A percentile compares a stretch with the other conserved stretches of the same genome.
Conservation (phyloP, 2,888 invertebrate species). For the Meloe dianella region DNA sequence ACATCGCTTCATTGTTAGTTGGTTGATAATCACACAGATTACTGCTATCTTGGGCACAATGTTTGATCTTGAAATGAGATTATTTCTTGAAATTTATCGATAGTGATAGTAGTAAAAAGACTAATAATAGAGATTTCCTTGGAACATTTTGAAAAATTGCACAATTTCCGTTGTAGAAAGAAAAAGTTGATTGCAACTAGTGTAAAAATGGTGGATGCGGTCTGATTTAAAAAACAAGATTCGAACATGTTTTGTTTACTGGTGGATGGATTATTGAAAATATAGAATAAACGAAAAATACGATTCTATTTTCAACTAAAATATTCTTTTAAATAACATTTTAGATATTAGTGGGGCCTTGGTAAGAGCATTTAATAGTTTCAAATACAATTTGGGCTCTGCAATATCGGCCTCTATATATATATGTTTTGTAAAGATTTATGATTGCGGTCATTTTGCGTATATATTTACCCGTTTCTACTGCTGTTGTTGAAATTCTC, state of each 20-base stretch:
- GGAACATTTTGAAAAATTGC: not conserved
- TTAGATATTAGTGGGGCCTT: constrained; percentile 18
- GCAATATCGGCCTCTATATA: constrained; percentile 42
- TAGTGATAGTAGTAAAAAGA: not conserved
- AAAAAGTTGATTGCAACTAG: not conserved
- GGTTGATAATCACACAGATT: not conserved
- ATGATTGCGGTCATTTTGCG: constrained; percentile 46
- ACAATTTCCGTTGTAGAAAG: not conserved
- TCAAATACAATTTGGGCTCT: constrained; percentile 38
- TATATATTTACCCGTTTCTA: constrained; percentile 29
- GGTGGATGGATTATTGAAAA: not conserved
- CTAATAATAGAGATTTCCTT: not conserved
- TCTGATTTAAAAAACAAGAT: not conserved
- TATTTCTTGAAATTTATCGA: not conserved
- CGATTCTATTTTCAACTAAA: not conserved
- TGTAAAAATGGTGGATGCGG: constrained; percentile 8
- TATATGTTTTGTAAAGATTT: constrained; percentile 39
- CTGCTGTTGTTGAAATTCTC: not conserved
- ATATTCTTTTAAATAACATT: not conserved
- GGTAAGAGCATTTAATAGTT: constrained; percentile 41
- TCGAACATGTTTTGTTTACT: not conserved
- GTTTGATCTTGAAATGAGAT: not conserved
- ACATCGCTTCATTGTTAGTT: not conserved
- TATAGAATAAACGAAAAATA: not conserved
- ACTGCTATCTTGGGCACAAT: not conserved